Evolutionary conservation across 2,797 vertebrate genomes (phyloP), one percentile per base, ranked within the genome.

Genomic region (Chanos chanos): DNA sequence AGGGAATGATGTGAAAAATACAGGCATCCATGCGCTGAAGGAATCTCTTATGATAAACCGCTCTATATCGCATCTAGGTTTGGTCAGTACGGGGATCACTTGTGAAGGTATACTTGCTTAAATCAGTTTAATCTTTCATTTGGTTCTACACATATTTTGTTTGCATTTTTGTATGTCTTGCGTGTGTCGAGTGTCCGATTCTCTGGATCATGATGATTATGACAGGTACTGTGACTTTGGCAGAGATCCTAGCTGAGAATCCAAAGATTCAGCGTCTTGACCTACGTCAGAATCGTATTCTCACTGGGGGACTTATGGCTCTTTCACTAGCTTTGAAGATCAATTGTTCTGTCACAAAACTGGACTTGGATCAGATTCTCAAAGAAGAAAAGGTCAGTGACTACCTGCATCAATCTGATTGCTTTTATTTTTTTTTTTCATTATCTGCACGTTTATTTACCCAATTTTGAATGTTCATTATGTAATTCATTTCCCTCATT

Each of bases 261-360:
- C 74, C 13, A 44, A 72, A 77, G 21, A 84, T 91, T 33, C 75
- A 73, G 52, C 63, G 41, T 1, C 70, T 91, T 64, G 86, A 91
- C 52, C 58, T 89, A 16, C 68, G 73, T 53, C 73, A 77, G 53
- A 91, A 91, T 22, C 52, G 70, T 36, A 74, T 91, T 43, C 79
- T 82, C 15, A 63, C 84, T 0, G 89, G 83, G n/a, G 89, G 89
- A 1, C 74, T 90, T 54, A 86, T 91, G 89, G 89, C 89, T 3
- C 65, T 91, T 49, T 79, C 82, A 15, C 73, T 89, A 50, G 84
- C 86, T 36, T 71, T 90, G 76, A 85, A 77, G 67, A 86, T 90
- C 64, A 91, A 90, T 79, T 47, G 0, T 7, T 86, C 87, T 4
- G 76, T 90, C 10, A 48, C 62, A 18, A 43, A 61, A 5, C 72